Percentiles rank a stretch among this genome's conserved stretches.
These are phyloP conservation scores for Lucilia cuprina DNA, from an alignment of 1,140 invertebrate genomes.

Conservation along the genomic window DNA sequence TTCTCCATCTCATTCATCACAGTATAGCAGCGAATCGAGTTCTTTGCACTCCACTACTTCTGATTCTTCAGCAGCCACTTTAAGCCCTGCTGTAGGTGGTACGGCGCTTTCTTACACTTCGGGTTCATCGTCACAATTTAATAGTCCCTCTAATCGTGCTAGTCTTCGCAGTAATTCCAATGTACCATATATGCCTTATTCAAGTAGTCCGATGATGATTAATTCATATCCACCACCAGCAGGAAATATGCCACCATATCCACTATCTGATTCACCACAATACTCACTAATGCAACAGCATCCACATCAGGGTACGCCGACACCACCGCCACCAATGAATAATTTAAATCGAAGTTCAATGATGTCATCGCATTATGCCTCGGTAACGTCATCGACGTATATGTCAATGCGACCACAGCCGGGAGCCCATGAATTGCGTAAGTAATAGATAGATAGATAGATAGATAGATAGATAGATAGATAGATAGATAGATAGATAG, in stretches of 20 bases:
- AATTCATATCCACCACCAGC: constrained; percentile 58
- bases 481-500: no score
- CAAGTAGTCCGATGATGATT: constrained; percentile 55
- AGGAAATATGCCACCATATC: constrained; percentile 48
- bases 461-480: no score
- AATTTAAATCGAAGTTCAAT: background rate
- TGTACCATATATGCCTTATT: constrained; percentile 56
- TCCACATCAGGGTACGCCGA: constrained; percentile 39
- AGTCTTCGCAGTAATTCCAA: constrained; percentile 50
- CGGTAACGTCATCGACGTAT: constrained; percentile 30
- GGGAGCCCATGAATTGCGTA: constrained; percentile 53
- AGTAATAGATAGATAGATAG: no score
- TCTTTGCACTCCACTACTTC: constrained; percentile 57
- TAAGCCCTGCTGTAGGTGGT: constrained; percentile 51
- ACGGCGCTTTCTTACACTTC: constrained; percentile 52
- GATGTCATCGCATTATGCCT: constrained; percentile 17
- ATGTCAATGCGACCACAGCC: constrained; percentile 31
- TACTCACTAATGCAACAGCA: constrained; percentile 45
- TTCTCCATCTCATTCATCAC: constrained; percentile 55
- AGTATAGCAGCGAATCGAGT: constrained; percentile 55
- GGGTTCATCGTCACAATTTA: constrained; percentile 52
- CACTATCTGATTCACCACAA: constrained; percentile 52
- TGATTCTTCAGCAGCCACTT: constrained; percentile 52
- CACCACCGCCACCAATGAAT: background rate
- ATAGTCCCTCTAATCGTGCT: constrained; percentile 49